Base-by-base conservation (phyloP, 2,888 invertebrate genomes). In the Mythimna pallens region DNA sequence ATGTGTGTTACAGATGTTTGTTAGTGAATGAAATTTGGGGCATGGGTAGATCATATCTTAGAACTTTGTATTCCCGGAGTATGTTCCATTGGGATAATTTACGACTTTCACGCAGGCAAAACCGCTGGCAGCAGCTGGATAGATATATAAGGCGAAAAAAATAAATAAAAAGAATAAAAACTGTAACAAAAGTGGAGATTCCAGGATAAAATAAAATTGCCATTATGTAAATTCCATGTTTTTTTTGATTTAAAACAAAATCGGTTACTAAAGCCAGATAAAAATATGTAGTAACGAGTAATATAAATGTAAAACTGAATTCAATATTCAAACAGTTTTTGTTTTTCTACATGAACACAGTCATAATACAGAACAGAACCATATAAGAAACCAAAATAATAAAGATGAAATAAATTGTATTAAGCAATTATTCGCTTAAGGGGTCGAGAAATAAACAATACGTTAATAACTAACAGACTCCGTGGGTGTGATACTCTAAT, bases 401-500 rank as follows among this genome's bases (percentile, higher is more conserved):
- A 55, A 54, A 65, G 59, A 78, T n/a, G 3, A 82, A 70, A 71
- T 55, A 62, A 66, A 78, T 78, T 62, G 34, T 43, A 65, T 77
- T 72, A 61, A 63, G 62, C 67, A 68, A 80, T 73, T 70, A 83
- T 80, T 70, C 63, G 63, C 65, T 80, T 62, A 52, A 62, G 57
- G 64, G 67, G 65, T 70, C 73, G 50, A 80, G 70, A 67, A 70
- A 75, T 66, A 79, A 84, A 81, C 70, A 74, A 72, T 82, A 69
- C 65, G 52, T 63, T 76, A 78, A 82, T 80, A 78, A 64, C 66
- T 84, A 80, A 36, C 64, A 85, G 66, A 71, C 62, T 68, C 65
- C 20, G 86, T 83, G 80, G 84, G 86, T 80, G 78, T 78, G 77
- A 80, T 80, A 78, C 80, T 75, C 76, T 87, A 86, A 86, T 86